Percentiles rank a stretch among this genome's conserved stretches.
These are phyloP conservation scores for Botia almorhae DNA, from an alignment of 2,797 vertebrate genomes.

Conservation along the genomic window DNA sequence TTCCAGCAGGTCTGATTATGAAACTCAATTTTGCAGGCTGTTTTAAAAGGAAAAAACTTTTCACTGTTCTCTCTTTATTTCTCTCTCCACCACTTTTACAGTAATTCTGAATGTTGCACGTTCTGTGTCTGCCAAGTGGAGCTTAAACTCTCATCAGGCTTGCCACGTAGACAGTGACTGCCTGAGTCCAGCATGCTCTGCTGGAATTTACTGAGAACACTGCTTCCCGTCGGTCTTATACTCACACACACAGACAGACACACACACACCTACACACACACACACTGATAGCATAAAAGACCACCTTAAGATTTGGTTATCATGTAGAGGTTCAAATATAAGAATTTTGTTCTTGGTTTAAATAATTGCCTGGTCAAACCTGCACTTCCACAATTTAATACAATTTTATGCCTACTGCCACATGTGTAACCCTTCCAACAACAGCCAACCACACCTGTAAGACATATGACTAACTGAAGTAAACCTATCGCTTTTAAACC, in stretches of 20 bases:
- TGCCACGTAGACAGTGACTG: constrained; percentile 63
- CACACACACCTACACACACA: constrained; percentile 43
- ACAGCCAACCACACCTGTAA: not conserved
- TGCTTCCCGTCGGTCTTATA: constrained; percentile 54
- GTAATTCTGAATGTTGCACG: constrained; percentile 44
- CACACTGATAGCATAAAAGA: constrained; percentile 1
- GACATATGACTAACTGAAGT: not conserved
- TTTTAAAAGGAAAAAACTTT: constrained; percentile 26
- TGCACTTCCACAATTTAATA: not conserved
- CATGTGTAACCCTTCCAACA: not conserved
- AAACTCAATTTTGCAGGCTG: constrained; percentile 9
- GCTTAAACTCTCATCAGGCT: constrained; percentile 62
- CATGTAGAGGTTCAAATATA: not conserved
- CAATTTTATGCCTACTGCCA: constrained; percentile 12
- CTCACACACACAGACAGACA: constrained; percentile 20
- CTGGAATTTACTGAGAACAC: constrained; percentile 66
- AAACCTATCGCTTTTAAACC: not conserved
- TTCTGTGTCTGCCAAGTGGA: constrained; percentile 56
- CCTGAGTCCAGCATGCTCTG: constrained; percentile 63
- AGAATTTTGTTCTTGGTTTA: constrained; percentile 25
- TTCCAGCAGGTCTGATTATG: constrained; percentile 25
- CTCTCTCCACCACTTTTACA: constrained; percentile 42
- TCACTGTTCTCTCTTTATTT: constrained; percentile 41
- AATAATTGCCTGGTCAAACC: constrained; percentile 2
- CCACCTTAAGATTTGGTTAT: not conserved